Percentiles rank a stretch among this genome's conserved stretches.
Evolutionary conservation across 1,140 invertebrate species (phyloP).

Genomic region (Zaprionus capensis): DNA sequence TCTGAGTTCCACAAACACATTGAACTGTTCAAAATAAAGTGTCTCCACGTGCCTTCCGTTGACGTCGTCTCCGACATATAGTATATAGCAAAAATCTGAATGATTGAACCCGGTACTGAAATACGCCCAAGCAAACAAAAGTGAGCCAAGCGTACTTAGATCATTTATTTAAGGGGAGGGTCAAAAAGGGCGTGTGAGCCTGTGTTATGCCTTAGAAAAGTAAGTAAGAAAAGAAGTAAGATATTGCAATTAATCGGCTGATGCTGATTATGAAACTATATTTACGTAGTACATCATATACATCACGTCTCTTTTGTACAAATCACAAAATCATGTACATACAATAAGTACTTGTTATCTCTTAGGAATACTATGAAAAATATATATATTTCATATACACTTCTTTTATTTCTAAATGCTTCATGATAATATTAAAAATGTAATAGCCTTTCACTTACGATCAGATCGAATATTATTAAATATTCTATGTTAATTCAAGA

Average conservation of each 20-base stretch:
- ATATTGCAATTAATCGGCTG: neutral
- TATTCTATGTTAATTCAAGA: neutral
- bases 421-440: no score
- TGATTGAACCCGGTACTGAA: neutral
- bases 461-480: no score
- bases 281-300: neutral
- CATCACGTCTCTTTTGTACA: no score
- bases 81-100: neutral
- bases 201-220: no score
- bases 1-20: neutral
- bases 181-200: neutral
- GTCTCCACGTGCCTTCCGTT: neutral
- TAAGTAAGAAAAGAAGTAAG: no score
- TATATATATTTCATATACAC: no score
- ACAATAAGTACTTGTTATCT: no score
- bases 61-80: neutral
- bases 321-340: no score
- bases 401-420: no score
- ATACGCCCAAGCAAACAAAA: slow-evolving; percentile 1
- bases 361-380: no score
- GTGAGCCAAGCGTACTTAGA: neutral
- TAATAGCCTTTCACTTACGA: no score
- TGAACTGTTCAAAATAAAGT: neutral
- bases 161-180: neutral
- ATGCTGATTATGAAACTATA: neutral